Evolutionary conservation across 2,797 vertebrate species (phyloP).

Genomic region (Sparus aurata): DNA sequence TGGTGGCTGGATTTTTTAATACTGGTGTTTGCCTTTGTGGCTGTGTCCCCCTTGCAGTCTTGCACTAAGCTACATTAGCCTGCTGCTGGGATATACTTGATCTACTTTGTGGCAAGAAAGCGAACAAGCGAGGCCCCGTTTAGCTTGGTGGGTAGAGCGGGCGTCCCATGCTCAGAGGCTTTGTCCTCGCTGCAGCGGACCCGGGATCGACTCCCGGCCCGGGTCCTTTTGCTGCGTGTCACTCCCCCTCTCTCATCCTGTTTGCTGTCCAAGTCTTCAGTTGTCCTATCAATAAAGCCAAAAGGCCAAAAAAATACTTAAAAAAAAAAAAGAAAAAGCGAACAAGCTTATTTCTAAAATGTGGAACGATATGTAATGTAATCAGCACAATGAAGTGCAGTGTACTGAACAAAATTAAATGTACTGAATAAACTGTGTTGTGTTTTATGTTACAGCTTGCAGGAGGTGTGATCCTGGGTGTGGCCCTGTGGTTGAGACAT

Average conservation of each 20-base stretch:
- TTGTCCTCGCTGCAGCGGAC: too few relatives aligned
- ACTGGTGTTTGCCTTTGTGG: too few relatives aligned
- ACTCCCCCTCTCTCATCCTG: too few relatives aligned
- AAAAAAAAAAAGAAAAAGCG: too few relatives aligned
- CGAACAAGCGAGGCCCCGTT: too few relatives aligned
- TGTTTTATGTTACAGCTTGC: constrained; percentile 83
- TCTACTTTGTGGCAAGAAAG: not conserved
- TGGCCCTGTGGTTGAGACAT: constrained; percentile 96
- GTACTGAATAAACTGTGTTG: not conserved
- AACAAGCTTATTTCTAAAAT: not conserved
- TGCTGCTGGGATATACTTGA: not conserved
- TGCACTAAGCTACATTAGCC: not conserved
- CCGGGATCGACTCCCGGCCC: too few relatives aligned
- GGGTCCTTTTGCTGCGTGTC: too few relatives aligned
- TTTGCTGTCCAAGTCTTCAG: too few relatives aligned
- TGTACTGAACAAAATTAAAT: not conserved
- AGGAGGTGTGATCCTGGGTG: constrained; percentile 95
- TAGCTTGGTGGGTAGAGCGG: too few relatives aligned
- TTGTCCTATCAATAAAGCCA: too few relatives aligned
- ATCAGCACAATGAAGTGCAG: not conserved
- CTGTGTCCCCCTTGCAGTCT: not conserved
- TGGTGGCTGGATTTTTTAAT: not conserved
- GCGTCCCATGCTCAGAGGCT: too few relatives aligned
- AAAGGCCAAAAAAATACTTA: too few relatives aligned
- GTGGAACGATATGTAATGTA: not conserved